Evolutionary conservation across 2,113 vertebrate genomes (phyloP).

Genomic region (Felis chaus): DNA sequence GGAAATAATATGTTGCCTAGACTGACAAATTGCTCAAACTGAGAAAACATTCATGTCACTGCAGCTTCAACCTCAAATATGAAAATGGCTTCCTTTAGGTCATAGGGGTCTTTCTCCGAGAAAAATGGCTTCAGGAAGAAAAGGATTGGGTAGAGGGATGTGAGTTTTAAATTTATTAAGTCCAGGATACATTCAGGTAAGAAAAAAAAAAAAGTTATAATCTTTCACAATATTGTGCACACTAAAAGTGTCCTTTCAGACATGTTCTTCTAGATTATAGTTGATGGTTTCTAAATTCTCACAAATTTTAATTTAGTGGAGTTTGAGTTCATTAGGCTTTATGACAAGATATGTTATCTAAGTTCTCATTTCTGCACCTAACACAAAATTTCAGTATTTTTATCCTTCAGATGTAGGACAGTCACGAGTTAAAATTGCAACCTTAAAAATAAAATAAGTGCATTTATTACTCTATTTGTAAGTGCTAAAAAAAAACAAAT

Average conservation of each 20-base stretch:
- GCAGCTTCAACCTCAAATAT: not conserved
- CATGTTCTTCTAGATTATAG: not conserved
- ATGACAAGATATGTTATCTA: not conserved
- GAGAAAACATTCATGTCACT: not conserved
- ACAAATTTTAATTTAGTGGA: not conserved
- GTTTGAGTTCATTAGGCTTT: not conserved
- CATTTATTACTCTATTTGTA: not conserved
- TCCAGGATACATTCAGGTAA: not conserved
- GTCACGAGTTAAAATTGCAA: not conserved
- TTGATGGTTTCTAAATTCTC: not conserved
- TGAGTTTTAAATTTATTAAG: not conserved
- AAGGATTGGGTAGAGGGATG: not conserved
- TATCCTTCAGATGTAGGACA: not conserved
- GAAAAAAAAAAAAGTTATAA: not conserved
- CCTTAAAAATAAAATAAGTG: not conserved
- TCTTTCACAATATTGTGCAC: not conserved
- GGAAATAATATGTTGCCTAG: not conserved
- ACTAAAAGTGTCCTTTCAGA: not conserved
- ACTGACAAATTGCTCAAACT: not conserved
- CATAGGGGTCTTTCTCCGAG: not conserved
- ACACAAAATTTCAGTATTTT: not conserved
- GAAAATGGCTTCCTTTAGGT: constrained; percentile 9
- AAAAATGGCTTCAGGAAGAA: not conserved
- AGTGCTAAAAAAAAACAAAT: not conserved
- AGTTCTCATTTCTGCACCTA: not conserved